phyloP scores from a whole-genome alignment of 2,113 vertebrate species.

The Athene noctua region DNA sequence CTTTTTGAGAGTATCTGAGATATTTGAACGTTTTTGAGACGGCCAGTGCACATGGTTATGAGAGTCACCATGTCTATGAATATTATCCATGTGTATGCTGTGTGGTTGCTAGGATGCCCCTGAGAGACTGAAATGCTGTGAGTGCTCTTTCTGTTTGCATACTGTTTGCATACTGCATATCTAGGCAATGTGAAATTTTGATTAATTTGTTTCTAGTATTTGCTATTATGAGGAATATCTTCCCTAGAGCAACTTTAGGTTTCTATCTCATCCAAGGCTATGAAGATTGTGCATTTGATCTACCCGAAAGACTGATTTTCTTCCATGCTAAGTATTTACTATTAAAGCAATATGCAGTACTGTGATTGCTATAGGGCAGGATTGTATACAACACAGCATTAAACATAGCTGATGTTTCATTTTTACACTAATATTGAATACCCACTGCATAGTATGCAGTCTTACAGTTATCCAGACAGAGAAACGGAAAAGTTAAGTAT shows the following conservation, averaged over 20 bases:
- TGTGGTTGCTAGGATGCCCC: slow-evolving; percentile 62
- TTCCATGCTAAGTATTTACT: slow-evolving; percentile 62
- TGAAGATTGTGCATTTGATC: slow-evolving; percentile 63
- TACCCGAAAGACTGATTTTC: slow-evolving; percentile 56
- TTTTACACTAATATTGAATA: slow-evolving; percentile 55
- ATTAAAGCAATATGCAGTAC: slow-evolving; percentile 33
- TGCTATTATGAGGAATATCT: slow-evolving; percentile 62
- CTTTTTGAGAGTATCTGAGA: slow-evolving; percentile 9
- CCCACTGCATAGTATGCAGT: not conserved
- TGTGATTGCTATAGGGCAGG: slow-evolving; percentile 39
- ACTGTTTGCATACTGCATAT: slow-evolving; percentile 61
- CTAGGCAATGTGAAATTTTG: slow-evolving; percentile 59
- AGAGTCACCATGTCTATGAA: slow-evolving; percentile 46
- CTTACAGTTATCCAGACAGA: slow-evolving; percentile 41
- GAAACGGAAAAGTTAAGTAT: slow-evolving; percentile 58
- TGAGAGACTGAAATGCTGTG: slow-evolving; percentile 53
- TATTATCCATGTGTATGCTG: slow-evolving; percentile 38
- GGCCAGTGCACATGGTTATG: slow-evolving; percentile 31
- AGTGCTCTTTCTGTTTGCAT: slow-evolving; percentile 61
- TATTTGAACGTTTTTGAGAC: slow-evolving; percentile 46
- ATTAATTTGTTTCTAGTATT: slow-evolving; percentile 69
- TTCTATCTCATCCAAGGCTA: slow-evolving; percentile 51
- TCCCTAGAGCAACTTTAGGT: slow-evolving; percentile 53
- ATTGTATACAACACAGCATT: slow-evolving; percentile 61
- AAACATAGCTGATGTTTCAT: slow-evolving; percentile 65